These are phyloP conservation scores for Aphidoletes aphidimyza DNA, from an alignment of 2,888 invertebrate genomes.

Conservation along the genomic window DNA sequence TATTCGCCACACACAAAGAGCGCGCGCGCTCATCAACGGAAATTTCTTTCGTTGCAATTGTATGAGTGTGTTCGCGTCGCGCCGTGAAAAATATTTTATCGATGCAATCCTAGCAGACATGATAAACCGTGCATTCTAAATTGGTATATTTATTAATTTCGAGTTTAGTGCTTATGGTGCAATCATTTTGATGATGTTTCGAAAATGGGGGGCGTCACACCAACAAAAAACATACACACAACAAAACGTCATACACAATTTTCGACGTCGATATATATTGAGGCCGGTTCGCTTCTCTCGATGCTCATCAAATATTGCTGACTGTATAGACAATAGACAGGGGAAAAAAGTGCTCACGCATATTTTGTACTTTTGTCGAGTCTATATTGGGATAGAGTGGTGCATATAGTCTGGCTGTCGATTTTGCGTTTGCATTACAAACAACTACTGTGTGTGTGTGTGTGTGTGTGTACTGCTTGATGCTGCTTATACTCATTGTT, in stretches of 20 bases:
- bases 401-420: not conserved
- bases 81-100: not conserved
- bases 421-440: not conserved
- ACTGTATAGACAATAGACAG: slow-evolving; percentile 4
- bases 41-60: not conserved
- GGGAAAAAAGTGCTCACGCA: not conserved
- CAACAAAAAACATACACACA: not conserved
- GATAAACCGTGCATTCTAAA: not conserved
- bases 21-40: not conserved
- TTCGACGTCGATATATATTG: no score
- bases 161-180: slow-evolving; percentile 27
- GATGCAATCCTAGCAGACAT: not conserved
- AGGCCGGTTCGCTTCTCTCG: no score
- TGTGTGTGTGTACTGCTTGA: no score
- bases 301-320: slow-evolving; percentile 8
- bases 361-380: no score
- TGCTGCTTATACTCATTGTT: not conserved
- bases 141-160: slow-evolving; percentile 11
- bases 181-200: slow-evolving; percentile 10
- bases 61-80: no score
- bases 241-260: no score
- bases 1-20: no score
- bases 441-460: no score
- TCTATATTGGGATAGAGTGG: no score
- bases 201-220: slow-evolving; percentile 3